phyloP scores from a whole-genome alignment of 2,888 invertebrate genomes.

The Strigamia crassipes region DNA sequence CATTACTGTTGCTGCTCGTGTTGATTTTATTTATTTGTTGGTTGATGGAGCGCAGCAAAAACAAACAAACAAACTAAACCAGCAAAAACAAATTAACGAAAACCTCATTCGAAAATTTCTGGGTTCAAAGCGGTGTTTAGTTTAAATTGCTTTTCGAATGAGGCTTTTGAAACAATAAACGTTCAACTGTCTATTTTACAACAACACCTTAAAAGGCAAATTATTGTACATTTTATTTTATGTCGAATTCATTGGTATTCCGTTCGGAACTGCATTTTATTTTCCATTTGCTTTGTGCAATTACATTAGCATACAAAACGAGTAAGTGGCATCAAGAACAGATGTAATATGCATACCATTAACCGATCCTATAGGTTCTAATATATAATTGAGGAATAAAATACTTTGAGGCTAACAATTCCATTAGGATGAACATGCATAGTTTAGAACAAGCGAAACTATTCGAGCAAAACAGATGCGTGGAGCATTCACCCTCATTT shows the following conservation, averaged over 20 bases:
- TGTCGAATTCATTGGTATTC: conserved; percentile 27
- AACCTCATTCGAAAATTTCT: too few species aligned
- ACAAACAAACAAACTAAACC: too few species aligned
- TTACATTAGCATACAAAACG: conserved; percentile 20
- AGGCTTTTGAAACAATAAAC: too few species aligned
- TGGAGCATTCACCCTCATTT: conserved; percentile 25
- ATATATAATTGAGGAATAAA: neutral
- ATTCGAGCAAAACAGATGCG: conserved; percentile 37
- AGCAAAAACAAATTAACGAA: too few species aligned
- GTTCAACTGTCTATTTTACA: neutral
- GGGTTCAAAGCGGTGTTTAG: too few species aligned
- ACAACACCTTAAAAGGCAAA: neutral
- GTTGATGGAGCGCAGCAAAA: too few species aligned
- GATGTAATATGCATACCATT: conserved; percentile 28
- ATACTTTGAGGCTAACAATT: neutral
- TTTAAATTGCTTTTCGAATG: too few species aligned
- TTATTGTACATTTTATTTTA: neutral
- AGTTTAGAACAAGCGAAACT: neutral
- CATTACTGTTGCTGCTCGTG: neutral
- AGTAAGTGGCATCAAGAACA: conserved; percentile 31
- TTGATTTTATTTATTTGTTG: too few species aligned
- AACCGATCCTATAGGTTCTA: neutral
- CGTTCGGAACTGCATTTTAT: conserved; percentile 23
- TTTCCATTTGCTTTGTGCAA: conserved; percentile 25
- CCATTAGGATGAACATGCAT: neutral